Evolutionary conservation across 2,113 vertebrate species (phyloP).

Genomic region (Balaeniceps rex): DNA sequence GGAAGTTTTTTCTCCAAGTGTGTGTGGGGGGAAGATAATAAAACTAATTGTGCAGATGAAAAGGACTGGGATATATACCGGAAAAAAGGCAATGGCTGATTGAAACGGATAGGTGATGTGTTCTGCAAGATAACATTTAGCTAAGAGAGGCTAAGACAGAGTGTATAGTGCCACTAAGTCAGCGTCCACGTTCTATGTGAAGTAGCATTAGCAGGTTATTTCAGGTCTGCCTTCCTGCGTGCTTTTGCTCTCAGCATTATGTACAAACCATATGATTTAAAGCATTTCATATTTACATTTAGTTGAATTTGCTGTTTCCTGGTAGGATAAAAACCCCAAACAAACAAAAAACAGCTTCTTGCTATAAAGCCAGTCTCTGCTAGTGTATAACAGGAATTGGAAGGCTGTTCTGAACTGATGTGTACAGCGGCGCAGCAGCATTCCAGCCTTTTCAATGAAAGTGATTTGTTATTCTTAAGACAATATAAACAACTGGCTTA

Average conservation of each 20-base stretch:
- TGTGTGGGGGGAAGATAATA: not conserved
- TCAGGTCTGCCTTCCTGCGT: not conserved
- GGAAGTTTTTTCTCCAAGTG: not conserved
- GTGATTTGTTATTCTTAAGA: not conserved
- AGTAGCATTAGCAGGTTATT: not conserved
- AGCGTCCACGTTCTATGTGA: not conserved
- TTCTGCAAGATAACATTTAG: not conserved
- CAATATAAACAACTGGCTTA: not conserved
- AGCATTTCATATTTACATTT: not conserved
- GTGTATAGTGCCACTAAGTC: not conserved
- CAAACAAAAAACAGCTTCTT: not conserved
- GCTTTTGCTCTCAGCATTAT: not conserved
- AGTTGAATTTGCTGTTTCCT: not conserved
- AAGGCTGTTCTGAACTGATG: not conserved
- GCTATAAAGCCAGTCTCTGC: not conserved
- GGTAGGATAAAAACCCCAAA: not conserved
- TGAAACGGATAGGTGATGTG: not conserved
- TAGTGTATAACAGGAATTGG: fast-evolving
- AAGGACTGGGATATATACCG: not conserved
- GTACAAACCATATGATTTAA: not conserved
- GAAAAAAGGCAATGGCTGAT: not conserved
- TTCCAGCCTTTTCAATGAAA: not conserved
- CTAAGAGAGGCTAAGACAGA: not conserved
- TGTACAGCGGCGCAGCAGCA: not conserved
- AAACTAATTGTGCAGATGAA: not conserved